Conservation (phyloP, 2,888 invertebrate species). For the Eulithis testata region DNA sequence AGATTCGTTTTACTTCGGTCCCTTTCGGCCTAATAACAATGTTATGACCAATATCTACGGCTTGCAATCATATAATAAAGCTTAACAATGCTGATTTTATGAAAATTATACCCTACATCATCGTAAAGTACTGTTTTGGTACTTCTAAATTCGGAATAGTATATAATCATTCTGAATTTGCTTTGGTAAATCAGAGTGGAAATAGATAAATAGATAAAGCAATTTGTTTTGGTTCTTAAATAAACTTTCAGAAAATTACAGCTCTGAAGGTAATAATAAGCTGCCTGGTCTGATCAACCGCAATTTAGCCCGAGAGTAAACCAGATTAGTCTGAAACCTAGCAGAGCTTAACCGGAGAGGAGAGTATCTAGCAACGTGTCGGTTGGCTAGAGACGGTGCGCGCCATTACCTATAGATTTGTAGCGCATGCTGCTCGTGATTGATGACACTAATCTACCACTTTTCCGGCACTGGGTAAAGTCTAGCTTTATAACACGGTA, state of each 20-base stretch:
- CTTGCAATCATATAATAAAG: slow-evolving; percentile 27
- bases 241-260: no score
- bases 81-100: slow-evolving; percentile 23
- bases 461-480: background rate
- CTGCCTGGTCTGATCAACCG: slow-evolving; percentile 30
- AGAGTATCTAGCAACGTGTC: slow-evolving; percentile 4
- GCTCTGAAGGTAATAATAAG: slow-evolving; percentile 10
- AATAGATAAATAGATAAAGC: no score
- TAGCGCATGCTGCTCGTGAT: slow-evolving; percentile 9
- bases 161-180: no score
- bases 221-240: no score
- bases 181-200: no score
- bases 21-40: slow-evolving; percentile 37
- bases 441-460: slow-evolving; percentile 9
- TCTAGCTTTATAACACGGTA: background rate
- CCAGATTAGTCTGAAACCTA: slow-evolving; percentile 34
- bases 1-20: slow-evolving; percentile 40
- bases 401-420: slow-evolving; percentile 6
- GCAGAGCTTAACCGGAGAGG: slow-evolving; percentile 2
- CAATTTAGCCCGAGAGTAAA: slow-evolving; percentile 32
- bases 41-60: slow-evolving; percentile 30
- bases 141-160: background rate
- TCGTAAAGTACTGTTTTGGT: background rate
- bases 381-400: background rate
- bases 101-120: slow-evolving; percentile 3